These are phyloP conservation scores for Seriola quinqueradiata DNA, from an alignment of 2,113 vertebrate genomes.

Conservation along the genomic window DNA sequence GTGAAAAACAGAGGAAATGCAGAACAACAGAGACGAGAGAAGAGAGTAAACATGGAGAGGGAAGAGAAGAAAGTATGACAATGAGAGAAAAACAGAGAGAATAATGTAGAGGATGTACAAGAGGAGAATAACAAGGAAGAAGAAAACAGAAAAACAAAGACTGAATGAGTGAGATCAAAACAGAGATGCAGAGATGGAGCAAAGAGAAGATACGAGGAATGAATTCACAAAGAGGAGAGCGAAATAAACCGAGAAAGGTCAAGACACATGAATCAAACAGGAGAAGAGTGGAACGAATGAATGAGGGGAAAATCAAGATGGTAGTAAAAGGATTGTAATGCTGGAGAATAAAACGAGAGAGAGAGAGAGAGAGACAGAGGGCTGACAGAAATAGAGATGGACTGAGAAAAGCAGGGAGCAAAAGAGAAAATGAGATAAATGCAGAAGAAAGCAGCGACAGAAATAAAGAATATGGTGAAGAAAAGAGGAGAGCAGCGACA, in stretches of 20 bases:
- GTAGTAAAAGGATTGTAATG: neutral
- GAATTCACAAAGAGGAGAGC: neutral
- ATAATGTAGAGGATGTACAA: neutral
- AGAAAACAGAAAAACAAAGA: neutral
- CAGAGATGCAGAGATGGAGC: neutral
- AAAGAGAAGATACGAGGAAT: neutral
- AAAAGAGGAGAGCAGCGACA: neutral
- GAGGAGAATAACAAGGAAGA: neutral
- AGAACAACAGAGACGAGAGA: neutral
- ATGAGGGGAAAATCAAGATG: neutral
- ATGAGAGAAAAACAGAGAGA: neutral
- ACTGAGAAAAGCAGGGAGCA: neutral
- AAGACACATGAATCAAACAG: neutral
- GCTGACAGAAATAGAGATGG: constrained; percentile 19
- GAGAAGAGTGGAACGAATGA: neutral
- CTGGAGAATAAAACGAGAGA: neutral
- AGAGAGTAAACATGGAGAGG: neutral
- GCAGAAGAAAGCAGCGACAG: neutral
- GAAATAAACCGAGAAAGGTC: neutral
- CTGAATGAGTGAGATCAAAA: neutral
- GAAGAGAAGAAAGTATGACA: neutral
- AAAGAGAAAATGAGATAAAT: neutral
- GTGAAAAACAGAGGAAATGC: neutral
- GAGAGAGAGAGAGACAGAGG: neutral
- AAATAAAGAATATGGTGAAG: neutral